Percentiles rank a stretch among this genome's conserved stretches.
These are phyloP conservation scores for Acromyrmex heyeri DNA, from an alignment of 1,140 invertebrate species.

Conservation along the genomic window DNA sequence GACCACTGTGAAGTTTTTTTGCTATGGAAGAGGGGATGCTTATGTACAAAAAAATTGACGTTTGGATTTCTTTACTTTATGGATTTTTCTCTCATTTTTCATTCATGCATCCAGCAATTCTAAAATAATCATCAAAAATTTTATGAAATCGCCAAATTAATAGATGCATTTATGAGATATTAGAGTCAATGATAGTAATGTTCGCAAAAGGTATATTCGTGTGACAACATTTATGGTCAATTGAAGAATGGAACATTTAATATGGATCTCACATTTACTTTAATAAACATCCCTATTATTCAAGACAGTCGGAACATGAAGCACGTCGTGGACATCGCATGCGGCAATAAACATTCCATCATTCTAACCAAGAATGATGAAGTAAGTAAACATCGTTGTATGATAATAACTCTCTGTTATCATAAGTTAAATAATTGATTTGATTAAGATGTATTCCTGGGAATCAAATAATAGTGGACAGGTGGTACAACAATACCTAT, in stretches of 20 bases:
- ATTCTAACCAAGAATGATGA: slow-evolving; percentile 89
- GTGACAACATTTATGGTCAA: slow-evolving; percentile 89
- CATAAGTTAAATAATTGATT: background rate
- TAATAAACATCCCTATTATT: slow-evolving; percentile 76
- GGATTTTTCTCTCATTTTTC: too few species aligned
- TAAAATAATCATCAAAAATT: background rate
- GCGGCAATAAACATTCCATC: slow-evolving; percentile 90
- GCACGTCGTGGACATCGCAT: slow-evolving; percentile 88
- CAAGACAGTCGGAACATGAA: slow-evolving; percentile 83
- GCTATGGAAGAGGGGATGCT: too few species aligned
- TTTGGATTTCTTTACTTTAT: background rate
- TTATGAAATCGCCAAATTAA: background rate
- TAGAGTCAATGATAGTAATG: background rate
- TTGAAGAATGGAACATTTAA: slow-evolving; percentile 89
- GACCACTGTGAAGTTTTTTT: too few species aligned
- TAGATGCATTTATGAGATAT: background rate
- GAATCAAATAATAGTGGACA: slow-evolving; percentile 90
- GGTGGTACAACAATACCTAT: slow-evolving; percentile 85
- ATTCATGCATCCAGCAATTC: background rate
- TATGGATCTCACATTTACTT: slow-evolving; percentile 86
- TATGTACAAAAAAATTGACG: background rate
- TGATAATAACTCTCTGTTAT: background rate
- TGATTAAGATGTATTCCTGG: slow-evolving; percentile 89
- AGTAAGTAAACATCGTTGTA: slow-evolving; percentile 79
- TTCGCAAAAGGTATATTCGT: slow-evolving; percentile 86